phyloP scores from a whole-genome alignment of 2,113 vertebrate species.

The Trogon surrucura region DNA sequence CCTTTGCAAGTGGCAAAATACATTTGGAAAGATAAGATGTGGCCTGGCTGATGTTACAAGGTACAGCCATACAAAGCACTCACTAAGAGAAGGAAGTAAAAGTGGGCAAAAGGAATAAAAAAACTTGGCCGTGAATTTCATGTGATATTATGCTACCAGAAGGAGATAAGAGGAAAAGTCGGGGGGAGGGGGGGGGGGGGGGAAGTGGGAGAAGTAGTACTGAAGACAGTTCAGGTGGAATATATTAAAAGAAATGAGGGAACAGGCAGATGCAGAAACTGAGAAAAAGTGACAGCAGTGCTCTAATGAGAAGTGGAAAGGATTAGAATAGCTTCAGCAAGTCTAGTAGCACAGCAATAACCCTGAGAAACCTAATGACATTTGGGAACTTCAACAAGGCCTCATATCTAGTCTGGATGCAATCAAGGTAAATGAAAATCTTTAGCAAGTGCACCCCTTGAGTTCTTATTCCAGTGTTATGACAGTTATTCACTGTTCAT shows the following conservation, averaged over 20 bases:
- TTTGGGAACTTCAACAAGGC: conserved; percentile 58
- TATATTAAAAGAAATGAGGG: conserved; percentile 18
- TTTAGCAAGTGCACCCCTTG: conserved; percentile 13
- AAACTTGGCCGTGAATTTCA: not conserved
- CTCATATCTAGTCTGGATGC: conserved; percentile 30
- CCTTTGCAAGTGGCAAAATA: not conserved
- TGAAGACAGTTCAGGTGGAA: conserved; percentile 4
- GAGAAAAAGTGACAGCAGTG: conserved; percentile 19
- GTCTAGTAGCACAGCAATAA: not conserved
- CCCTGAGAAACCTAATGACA: conserved; percentile 52
- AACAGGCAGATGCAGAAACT: not conserved
- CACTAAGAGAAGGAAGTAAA: not conserved
- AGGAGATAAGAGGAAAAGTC: not conserved
- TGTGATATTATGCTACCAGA: not conserved
- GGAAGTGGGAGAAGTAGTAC: not conserved
- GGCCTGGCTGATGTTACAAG: not conserved
- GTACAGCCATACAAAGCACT: not conserved
- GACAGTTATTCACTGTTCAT: conserved; percentile 11
- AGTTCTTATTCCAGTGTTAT: conserved; percentile 27
- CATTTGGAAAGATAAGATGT: not conserved
- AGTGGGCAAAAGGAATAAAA: not conserved
- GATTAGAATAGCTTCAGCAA: conserved; percentile 8
- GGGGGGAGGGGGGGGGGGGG: not conserved
- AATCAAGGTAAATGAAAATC: conserved; percentile 58
- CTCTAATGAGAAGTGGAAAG: conserved; percentile 38